Percentiles rank a stretch among this genome's conserved stretches.
These are phyloP conservation scores for Corythaeola cristata DNA, from an alignment of 2,113 vertebrate genomes.

Conservation along the genomic window DNA sequence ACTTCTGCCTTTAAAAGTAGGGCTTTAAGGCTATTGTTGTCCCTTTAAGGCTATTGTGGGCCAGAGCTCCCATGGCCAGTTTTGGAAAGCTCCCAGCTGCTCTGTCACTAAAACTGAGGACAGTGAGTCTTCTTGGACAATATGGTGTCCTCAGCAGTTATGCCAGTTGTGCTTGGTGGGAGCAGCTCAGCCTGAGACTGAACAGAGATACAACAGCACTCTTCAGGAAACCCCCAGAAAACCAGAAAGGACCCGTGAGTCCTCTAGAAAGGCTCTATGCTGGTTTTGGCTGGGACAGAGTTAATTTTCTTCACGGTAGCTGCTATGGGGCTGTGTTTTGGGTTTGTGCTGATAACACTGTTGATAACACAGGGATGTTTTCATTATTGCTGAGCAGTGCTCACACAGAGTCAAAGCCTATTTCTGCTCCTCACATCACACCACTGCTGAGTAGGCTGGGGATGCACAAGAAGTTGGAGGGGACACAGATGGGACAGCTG, in stretches of 20 bases:
- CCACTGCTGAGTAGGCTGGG: too few species aligned
- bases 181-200: background rate
- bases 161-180: background rate
- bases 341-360: too few species aligned
- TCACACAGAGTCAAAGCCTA: too few species aligned
- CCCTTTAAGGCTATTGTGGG: background rate
- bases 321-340: too few species aligned
- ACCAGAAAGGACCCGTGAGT: background rate
- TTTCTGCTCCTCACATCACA: too few species aligned
- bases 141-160: background rate
- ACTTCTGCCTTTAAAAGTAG: background rate
- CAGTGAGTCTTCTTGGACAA: background rate
- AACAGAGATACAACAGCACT: background rate
- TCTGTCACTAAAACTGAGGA: background rate
- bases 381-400: too few species aligned
- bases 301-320: too few species aligned
- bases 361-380: too few species aligned
- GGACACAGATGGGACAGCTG: too few species aligned
- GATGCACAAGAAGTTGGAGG: too few species aligned
- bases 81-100: background rate
- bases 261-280: background rate
- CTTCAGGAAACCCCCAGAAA: background rate
- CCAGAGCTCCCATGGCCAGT: background rate
- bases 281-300: too few species aligned
- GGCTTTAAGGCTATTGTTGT: background rate